Evolutionary conservation across 1,140 invertebrate genomes (phyloP).

Genomic region (Drosophila chauvacae): DNA sequence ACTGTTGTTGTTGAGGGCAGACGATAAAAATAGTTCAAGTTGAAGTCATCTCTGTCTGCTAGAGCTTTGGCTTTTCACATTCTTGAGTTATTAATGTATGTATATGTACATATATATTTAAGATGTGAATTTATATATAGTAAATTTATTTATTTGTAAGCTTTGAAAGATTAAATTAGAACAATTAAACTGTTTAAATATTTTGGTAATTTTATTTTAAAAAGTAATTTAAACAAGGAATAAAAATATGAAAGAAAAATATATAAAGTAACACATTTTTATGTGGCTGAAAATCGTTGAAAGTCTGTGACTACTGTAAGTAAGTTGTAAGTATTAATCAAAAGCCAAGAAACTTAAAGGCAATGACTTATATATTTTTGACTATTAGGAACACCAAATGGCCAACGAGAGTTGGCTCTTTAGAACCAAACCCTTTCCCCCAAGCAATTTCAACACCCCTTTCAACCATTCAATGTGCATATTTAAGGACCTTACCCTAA

Average conservation of each 20-base stretch:
- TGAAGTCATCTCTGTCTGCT: not conserved
- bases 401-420: slow-evolving; percentile 39
- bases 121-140: not conserved
- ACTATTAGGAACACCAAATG: slow-evolving; percentile 68
- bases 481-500: slow-evolving; percentile 17
- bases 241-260: not conserved
- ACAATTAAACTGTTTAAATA: not conserved
- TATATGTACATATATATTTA: too few species aligned
- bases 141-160: not conserved
- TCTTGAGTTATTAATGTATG: not conserved
- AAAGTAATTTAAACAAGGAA: not conserved
- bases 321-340: slow-evolving; percentile 35
- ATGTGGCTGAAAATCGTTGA: not conserved
- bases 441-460: not conserved
- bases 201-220: not conserved
- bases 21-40: slow-evolving; percentile 33
- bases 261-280: not conserved
- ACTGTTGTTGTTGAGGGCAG: slow-evolving; percentile 27
- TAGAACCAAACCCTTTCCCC: not conserved
- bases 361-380: slow-evolving; percentile 75
- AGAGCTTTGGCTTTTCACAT: not conserved
- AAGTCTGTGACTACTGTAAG: slow-evolving; percentile 19
- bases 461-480: slow-evolving; percentile 28
- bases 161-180: not conserved
- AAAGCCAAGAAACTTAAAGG: slow-evolving; percentile 61